phyloP scores from a whole-genome alignment of 2,888 invertebrate genomes.

The Leptogaster cylindrica region DNA sequence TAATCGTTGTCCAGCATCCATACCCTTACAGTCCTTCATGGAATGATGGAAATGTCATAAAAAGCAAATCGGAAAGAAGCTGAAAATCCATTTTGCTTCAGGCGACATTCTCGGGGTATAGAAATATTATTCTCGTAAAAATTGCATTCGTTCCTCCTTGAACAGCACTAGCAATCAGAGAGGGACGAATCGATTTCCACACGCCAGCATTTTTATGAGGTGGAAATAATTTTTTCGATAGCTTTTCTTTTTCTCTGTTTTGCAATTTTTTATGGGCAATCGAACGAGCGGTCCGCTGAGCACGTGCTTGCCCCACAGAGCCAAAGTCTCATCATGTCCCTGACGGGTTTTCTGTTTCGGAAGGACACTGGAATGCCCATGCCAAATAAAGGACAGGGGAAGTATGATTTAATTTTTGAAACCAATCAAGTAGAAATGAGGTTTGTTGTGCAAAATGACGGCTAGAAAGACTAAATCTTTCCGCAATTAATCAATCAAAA shows the following conservation, averaged over 20 bases:
- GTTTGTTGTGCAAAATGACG: neutral
- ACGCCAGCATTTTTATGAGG: slow-evolving; percentile 48
- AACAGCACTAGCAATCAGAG: slow-evolving; percentile 24
- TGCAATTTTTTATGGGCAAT: slow-evolving; percentile 27
- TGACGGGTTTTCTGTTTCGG: neutral
- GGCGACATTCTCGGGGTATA: neutral
- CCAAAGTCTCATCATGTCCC: too few relatives aligned
- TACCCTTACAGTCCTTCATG: too few relatives aligned
- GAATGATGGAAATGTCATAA: too few relatives aligned
- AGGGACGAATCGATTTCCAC: slow-evolving; percentile 43
- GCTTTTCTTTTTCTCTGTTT: neutral
- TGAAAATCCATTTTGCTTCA: neutral
- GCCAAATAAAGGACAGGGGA: too few relatives aligned
- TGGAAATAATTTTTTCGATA: slow-evolving; percentile 46
- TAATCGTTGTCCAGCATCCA: slow-evolving; percentile 20
- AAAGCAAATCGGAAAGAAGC: neutral
- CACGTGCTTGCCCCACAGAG: slow-evolving; percentile 44
- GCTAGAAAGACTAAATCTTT: neutral
- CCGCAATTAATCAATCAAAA: slow-evolving; percentile 33
- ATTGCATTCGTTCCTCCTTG: slow-evolving; percentile 26
- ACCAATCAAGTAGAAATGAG: too few relatives aligned
- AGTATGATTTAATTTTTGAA: too few relatives aligned
- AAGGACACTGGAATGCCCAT: too few relatives aligned
- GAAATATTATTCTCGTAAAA: slow-evolving; percentile 14
- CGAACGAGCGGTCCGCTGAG: slow-evolving; percentile 23